Conservation (phyloP, 37 sponge, comb jelly and placozoan genomes). For the Crambe crambe region DNA sequence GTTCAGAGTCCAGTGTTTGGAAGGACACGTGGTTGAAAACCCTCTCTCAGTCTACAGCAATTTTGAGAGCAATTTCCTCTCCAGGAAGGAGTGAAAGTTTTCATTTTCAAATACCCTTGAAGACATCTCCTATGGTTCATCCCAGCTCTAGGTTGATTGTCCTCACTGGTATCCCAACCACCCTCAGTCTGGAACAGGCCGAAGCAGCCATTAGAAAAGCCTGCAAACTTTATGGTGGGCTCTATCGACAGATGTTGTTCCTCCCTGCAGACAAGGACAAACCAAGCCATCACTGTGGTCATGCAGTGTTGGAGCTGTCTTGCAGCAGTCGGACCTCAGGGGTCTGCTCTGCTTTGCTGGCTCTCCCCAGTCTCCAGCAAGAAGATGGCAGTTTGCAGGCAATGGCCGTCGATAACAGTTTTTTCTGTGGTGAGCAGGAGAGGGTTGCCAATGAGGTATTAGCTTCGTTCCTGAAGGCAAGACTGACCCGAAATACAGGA, state of each 20-base stretch:
- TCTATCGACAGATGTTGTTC: conserved; percentile 47
- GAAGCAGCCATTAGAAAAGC: conserved; percentile 18
- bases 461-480: conserved; percentile 23
- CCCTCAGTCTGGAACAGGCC: conserved; percentile 22
- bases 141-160: conserved; percentile 67
- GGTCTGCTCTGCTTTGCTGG: conserved; percentile 23
- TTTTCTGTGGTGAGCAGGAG: conserved; percentile 51
- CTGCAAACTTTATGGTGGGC: conserved; percentile 65
- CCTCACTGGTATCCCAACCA: conserved; percentile 56
- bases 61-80: conserved; percentile 5
- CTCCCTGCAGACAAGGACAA: conserved; percentile 28
- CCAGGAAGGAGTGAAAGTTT: neutral
- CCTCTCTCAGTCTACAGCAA: neutral
- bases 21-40: conserved; percentile 42
- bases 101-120: neutral
- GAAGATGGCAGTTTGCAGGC: conserved; percentile 25
- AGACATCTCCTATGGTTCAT: neutral
- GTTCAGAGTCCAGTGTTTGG: conserved; percentile 5
- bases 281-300: neutral
- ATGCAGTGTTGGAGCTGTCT: conserved; percentile 52
- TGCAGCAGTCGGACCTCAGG: conserved; percentile 17
- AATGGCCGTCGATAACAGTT: conserved; percentile 18
- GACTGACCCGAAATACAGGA: conserved; percentile 4
- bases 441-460: conserved; percentile 34
- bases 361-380: conserved; percentile 6